A percentile compares a stretch with the other conserved stretches of the same genome.
Evolutionary conservation across 2,888 invertebrate genomes (phyloP).

Genomic region (Ochropleura plecta): DNA sequence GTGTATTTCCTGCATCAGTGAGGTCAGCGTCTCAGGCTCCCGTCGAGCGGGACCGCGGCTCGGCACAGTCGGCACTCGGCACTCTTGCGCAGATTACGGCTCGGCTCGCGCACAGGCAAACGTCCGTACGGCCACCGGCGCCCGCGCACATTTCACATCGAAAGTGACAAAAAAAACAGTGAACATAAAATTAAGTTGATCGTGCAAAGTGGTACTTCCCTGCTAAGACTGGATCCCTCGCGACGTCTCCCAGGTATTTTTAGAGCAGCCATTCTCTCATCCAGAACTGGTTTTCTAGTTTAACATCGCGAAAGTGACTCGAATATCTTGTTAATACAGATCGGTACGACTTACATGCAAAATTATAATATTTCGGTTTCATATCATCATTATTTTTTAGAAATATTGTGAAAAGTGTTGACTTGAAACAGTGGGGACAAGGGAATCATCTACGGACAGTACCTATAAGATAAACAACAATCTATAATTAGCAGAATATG

Average conservation of each 20-base stretch:
- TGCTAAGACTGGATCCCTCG: constrained; percentile 68
- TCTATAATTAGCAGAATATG: constrained; percentile 57
- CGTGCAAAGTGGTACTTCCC: constrained; percentile 73
- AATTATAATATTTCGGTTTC: constrained; percentile 23
- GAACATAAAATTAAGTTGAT: constrained; percentile 70
- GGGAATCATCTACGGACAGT: not conserved
- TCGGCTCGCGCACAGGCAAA: constrained; percentile 71
- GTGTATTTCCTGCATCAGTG: constrained; percentile 78
- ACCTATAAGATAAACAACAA: constrained; percentile 38
- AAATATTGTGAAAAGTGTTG: not conserved
- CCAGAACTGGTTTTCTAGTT: constrained; percentile 80
- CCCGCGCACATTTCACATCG: constrained; percentile 69
- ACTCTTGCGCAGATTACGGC: constrained; percentile 73
- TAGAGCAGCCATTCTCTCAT: constrained; percentile 71
- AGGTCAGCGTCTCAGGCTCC: constrained; percentile 74
- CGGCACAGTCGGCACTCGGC: constrained; percentile 47
- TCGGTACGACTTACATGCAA: constrained; percentile 25
- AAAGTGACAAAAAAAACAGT: constrained; percentile 72
- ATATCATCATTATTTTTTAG: not conserved
- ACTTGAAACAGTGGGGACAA: constrained; percentile 6
- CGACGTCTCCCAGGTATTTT: constrained; percentile 82
- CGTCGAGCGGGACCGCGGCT: constrained; percentile 51
- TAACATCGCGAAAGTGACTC: constrained; percentile 77
- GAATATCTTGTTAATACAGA: constrained; percentile 53
- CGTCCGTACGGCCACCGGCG: constrained; percentile 66